Evolutionary conservation across 2,797 vertebrate species (phyloP).

Genomic region (Scarus forsteni): DNA sequence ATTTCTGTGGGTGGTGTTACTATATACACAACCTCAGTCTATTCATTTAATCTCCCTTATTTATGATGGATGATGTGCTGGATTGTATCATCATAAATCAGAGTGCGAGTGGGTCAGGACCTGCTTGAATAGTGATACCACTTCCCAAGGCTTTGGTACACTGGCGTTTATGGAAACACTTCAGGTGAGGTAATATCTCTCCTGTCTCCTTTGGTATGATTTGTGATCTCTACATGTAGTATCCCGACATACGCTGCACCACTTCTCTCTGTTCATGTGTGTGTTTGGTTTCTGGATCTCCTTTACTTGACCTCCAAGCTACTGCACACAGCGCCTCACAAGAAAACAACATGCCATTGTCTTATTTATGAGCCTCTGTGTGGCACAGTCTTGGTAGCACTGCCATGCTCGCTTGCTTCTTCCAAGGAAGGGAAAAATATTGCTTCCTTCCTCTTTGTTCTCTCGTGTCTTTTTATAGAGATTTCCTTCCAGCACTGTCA

Average conservation of each 20-base stretch:
- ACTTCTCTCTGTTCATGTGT: slow-evolving; percentile 39
- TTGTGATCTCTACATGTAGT: slow-evolving; percentile 68
- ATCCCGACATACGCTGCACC: slow-evolving; percentile 48
- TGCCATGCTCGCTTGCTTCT: slow-evolving; percentile 53
- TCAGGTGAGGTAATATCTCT: slow-evolving; percentile 78
- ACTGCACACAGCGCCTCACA: slow-evolving; percentile 51
- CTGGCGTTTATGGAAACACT: slow-evolving; percentile 80
- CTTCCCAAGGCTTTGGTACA: slow-evolving; percentile 76
- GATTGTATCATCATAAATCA: slow-evolving; percentile 72
- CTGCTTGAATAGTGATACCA: slow-evolving; percentile 68
- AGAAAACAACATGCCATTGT: slow-evolving; percentile 81
- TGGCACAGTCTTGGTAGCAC: slow-evolving; percentile 73
- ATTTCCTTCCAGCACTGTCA: slow-evolving; percentile 43
- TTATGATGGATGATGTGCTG: slow-evolving; percentile 71
- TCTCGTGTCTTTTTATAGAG: slow-evolving; percentile 15
- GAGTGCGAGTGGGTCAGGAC: slow-evolving; percentile 61
- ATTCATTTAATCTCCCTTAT: slow-evolving; percentile 67
- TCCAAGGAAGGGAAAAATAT: slow-evolving; percentile 71
- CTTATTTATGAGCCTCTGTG: slow-evolving; percentile 79
- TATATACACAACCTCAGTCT: slow-evolving; percentile 42
- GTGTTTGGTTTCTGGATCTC: slow-evolving; percentile 60
- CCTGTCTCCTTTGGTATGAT: slow-evolving; percentile 77
- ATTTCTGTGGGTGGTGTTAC: slow-evolving; percentile 36
- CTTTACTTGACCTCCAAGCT: slow-evolving; percentile 77
- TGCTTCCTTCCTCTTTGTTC: background rate